Percentiles rank a stretch among this genome's conserved stretches.
Evolutionary conservation across 2,113 vertebrate species (phyloP).

Genomic region (Thunnus thynnus): DNA sequence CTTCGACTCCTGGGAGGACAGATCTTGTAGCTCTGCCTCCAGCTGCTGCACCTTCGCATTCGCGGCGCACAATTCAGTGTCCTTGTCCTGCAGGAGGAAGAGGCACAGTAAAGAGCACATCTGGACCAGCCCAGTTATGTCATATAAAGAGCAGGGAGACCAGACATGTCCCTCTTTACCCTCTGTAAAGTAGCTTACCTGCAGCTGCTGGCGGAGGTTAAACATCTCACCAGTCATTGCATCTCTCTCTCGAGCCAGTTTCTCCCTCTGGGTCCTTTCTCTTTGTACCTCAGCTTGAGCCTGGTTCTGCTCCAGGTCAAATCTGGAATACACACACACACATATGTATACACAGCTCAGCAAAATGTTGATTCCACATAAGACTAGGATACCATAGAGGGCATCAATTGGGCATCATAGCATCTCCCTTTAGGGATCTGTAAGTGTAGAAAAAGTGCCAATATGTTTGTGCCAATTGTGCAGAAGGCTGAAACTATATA

Average conservation of each 20-base stretch:
- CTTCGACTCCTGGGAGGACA: conserved; percentile 96
- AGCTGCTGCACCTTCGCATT: conserved; percentile 91
- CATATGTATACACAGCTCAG: conserved; percentile 2
- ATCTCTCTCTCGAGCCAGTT: conserved; percentile 93
- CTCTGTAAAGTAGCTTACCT: conserved; percentile 83
- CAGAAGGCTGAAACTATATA: neutral
- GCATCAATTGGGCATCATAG: neutral
- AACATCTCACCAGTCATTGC: conserved; percentile 92
- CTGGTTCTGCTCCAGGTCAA: conserved; percentile 94
- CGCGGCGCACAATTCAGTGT: conserved; percentile 86
- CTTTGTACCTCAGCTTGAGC: conserved; percentile 91
- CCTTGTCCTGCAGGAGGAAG: conserved; percentile 82
- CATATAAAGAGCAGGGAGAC: conserved; percentile 38
- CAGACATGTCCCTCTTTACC: conserved; percentile 33
- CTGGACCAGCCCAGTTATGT: conserved; percentile 52
- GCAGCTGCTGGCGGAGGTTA: conserved; percentile 93
- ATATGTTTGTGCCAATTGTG: neutral
- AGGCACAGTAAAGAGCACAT: conserved; percentile 29
- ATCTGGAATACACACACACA: conserved; percentile 80
- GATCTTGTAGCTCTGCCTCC: conserved; percentile 95
- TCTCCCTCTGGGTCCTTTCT: conserved; percentile 91
- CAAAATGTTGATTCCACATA: conserved; percentile 30
- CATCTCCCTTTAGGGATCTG: neutral
- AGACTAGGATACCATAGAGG: neutral
- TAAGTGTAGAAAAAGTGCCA: neutral